Evolutionary conservation across 2,113 vertebrate species (phyloP).

Genomic region (Sebastes schlegelii): DNA sequence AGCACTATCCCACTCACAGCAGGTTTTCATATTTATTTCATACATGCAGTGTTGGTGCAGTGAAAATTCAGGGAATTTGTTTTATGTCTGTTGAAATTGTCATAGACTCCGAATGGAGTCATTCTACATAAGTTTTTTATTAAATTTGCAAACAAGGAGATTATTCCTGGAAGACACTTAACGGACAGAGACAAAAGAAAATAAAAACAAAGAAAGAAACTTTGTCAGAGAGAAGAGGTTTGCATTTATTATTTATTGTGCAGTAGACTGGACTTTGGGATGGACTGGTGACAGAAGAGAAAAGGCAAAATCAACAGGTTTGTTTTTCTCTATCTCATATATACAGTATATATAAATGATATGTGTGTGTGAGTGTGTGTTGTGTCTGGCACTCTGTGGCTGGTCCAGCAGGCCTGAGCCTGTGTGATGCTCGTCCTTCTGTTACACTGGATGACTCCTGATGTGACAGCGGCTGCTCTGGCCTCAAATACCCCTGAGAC

Average conservation of each 20-base stretch:
- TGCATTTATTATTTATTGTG: conserved; percentile 43
- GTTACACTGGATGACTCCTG: conserved; percentile 63
- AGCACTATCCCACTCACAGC: too few relatives aligned
- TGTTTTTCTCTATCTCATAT: conserved; percentile 21
- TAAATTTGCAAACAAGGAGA: not conserved
- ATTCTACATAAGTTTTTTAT: not conserved
- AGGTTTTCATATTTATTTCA: too few relatives aligned
- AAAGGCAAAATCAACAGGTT: conserved; percentile 36
- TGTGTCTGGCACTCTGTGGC: conserved; percentile 8
- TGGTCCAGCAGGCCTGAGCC: conserved; percentile 41
- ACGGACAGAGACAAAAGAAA: not conserved
- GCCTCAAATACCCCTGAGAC: conserved; percentile 56
- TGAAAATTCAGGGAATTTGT: too few relatives aligned
- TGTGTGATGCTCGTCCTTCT: conserved; percentile 56
- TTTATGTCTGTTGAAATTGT: not conserved
- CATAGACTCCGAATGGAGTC: not conserved
- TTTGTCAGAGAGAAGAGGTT: not conserved
- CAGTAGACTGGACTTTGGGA: conserved; percentile 7
- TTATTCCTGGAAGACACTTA: not conserved
- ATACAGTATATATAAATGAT: too few relatives aligned
- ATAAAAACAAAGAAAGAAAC: not conserved
- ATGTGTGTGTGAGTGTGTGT: conserved; percentile 12
- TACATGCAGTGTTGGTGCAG: too few relatives aligned
- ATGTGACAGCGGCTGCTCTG: conserved; percentile 51
- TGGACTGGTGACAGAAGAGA: conserved; percentile 18